phyloP scores from a whole-genome alignment of 2,113 vertebrate genomes.

The Empidonax traillii region DNA sequence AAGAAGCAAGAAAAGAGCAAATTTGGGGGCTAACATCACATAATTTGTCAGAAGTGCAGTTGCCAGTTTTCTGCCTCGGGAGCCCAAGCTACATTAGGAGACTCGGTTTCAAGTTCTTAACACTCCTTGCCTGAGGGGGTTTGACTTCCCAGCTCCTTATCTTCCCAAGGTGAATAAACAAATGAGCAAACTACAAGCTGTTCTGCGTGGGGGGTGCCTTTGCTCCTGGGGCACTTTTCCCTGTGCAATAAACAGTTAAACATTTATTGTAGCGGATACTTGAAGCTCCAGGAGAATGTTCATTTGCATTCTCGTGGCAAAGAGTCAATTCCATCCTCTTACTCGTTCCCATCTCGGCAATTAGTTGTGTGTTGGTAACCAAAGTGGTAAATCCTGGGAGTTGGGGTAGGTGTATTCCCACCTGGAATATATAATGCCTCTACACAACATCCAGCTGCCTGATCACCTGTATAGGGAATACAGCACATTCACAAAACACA shows the following conservation, averaged over 20 bases:
- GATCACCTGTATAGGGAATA: not conserved
- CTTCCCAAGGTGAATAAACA: conserved; percentile 42
- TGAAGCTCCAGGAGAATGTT: not conserved
- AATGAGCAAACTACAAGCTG: not conserved
- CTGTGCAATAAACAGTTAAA: not conserved
- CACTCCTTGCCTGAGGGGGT: not conserved
- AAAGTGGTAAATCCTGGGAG: not conserved
- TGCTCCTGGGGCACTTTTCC: not conserved
- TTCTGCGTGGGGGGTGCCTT: not conserved
- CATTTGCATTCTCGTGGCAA: not conserved
- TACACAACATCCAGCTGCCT: not conserved
- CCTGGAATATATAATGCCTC: not conserved
- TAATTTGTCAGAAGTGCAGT: conserved; percentile 20
- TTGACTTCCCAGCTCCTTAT: conserved; percentile 6
- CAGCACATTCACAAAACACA: not conserved
- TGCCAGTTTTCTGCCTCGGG: conserved; percentile 5
- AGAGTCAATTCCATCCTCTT: not conserved
- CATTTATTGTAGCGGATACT: not conserved
- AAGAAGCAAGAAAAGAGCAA: not conserved
- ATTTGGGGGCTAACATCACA: not conserved
- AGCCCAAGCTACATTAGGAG: not conserved
- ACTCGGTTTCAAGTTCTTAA: not conserved
- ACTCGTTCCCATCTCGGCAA: not conserved
- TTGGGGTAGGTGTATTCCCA: not conserved
- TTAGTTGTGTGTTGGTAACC: not conserved